phyloP scores from a whole-genome alignment of 2,113 vertebrate species.

The Melospiza melodia region DNA sequence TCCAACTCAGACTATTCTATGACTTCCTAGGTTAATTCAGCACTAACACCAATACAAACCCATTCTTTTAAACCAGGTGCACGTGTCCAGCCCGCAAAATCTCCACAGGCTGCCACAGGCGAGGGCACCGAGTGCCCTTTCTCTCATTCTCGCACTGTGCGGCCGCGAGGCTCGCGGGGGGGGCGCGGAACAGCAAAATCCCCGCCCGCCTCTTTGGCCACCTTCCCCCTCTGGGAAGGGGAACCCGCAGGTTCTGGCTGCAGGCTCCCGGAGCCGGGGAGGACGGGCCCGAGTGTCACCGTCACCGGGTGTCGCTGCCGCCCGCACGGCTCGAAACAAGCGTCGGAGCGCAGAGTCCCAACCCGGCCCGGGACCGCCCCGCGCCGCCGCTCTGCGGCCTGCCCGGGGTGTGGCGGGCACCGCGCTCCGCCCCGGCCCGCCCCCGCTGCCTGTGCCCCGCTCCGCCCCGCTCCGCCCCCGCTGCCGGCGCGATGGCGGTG shows the following conservation, averaged over 20 bases:
- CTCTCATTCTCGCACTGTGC: not conserved
- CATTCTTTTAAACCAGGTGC: not conserved
- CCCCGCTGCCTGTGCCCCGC: not conserved
- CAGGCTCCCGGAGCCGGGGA: too few species aligned
- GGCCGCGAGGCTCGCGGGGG: accelerated
- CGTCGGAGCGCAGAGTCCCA: accelerated
- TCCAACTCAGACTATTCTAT: not conserved
- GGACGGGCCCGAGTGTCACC: too few species aligned
- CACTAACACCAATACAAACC: too few species aligned
- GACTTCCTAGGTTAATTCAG: not conserved
- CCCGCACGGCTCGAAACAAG: accelerated
- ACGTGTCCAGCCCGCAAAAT: accelerated
- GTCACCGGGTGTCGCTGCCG: not conserved
- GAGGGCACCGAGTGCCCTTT: not conserved
- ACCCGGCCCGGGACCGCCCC: too few species aligned
- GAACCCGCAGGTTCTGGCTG: not conserved
- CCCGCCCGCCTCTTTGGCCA: too few species aligned
- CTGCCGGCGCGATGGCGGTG: conserved; percentile 4
- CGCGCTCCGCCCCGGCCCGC: not conserved
- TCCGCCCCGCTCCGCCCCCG: too few species aligned
- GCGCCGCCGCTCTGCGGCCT: not conserved
- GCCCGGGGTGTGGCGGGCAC: not conserved
- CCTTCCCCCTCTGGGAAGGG: too few species aligned
- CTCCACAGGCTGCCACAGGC: accelerated
- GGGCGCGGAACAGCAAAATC: not conserved